These are phyloP conservation scores for Mycteria americana DNA, from an alignment of 2,797 vertebrate genomes.

Conservation along the genomic window DNA sequence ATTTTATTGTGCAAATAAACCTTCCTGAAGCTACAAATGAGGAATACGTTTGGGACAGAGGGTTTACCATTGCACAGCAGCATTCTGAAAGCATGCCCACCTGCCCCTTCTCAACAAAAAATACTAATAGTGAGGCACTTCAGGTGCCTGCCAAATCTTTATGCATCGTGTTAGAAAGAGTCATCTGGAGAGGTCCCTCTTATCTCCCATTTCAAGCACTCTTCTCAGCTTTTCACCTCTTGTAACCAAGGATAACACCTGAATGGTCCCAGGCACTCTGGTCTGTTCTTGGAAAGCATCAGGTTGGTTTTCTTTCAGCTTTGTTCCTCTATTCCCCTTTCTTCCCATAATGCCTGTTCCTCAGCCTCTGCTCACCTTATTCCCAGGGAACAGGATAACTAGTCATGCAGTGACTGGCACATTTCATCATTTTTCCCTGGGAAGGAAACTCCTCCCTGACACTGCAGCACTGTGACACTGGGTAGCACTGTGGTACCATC, in stretches of 20 bases:
- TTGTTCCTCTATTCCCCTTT: not conserved
- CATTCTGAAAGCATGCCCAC: not conserved
- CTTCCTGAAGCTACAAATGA: not conserved
- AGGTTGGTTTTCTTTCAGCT: not conserved
- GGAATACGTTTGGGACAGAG: not conserved
- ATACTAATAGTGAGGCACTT: not conserved
- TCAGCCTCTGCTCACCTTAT: not conserved
- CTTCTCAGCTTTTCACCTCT: not conserved
- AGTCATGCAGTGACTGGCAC: not conserved
- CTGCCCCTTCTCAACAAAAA: not conserved
- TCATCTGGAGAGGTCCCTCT: not conserved
- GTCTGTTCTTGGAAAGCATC: not conserved
- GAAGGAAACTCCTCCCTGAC: not conserved
- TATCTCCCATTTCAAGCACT: not conserved
- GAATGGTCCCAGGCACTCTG: not conserved
- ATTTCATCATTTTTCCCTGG: not conserved
- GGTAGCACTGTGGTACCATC: not conserved
- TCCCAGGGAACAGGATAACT: not conserved
- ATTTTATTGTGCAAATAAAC: not conserved
- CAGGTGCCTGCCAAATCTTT: not conserved
- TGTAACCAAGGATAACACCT: not conserved
- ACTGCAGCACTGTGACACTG: not conserved
- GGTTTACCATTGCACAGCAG: not conserved
- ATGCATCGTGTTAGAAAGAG: not conserved
- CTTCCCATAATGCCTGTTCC: not conserved